Evolutionary conservation across 1,140 invertebrate species (phyloP).

Genomic region (Drosophila prosaltans): DNA sequence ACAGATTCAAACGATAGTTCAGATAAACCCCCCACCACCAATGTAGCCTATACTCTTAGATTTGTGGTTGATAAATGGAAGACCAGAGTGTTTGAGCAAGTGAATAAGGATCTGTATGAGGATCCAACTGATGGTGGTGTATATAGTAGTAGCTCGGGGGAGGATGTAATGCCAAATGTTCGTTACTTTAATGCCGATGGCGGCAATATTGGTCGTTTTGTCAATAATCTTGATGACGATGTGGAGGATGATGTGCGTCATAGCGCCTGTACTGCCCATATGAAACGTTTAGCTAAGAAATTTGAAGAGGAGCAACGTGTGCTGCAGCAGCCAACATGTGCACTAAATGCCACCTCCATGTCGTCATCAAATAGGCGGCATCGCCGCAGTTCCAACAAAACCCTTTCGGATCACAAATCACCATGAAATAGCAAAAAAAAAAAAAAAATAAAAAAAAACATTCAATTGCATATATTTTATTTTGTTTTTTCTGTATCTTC

Average conservation of each 20-base stretch:
- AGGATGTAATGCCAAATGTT: constrained; percentile 58
- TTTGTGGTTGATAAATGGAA: constrained; percentile 66
- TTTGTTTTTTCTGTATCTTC: not conserved
- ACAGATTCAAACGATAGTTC: not conserved
- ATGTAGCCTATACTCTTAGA: constrained; percentile 45
- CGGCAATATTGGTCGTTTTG: constrained; percentile 44
- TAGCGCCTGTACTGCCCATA: constrained; percentile 6
- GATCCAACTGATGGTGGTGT: not conserved
- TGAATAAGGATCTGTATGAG: too few relatives aligned
- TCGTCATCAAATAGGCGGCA: not conserved
- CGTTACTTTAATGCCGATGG: constrained; percentile 40
- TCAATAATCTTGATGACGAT: constrained; percentile 52
- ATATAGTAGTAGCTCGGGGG: constrained; percentile 32
- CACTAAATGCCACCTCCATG: not conserved
- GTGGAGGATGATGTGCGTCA: not conserved
- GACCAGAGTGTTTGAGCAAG: not conserved
- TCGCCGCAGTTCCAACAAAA: not conserved
- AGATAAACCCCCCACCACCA: constrained; percentile 2
- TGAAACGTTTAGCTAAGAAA: constrained; percentile 21
- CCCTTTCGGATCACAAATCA: not conserved
- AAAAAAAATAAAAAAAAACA: constrained; percentile 42
- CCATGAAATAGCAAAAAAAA: not conserved
- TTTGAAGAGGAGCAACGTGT: constrained; percentile 5
- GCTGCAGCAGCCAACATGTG: not conserved
- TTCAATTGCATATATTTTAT: not conserved